Evolutionary conservation across 2,797 vertebrate genomes (phyloP), one percentile per base, ranked within the genome.

Genomic region (Brachyrhaphis roseni): DNA sequence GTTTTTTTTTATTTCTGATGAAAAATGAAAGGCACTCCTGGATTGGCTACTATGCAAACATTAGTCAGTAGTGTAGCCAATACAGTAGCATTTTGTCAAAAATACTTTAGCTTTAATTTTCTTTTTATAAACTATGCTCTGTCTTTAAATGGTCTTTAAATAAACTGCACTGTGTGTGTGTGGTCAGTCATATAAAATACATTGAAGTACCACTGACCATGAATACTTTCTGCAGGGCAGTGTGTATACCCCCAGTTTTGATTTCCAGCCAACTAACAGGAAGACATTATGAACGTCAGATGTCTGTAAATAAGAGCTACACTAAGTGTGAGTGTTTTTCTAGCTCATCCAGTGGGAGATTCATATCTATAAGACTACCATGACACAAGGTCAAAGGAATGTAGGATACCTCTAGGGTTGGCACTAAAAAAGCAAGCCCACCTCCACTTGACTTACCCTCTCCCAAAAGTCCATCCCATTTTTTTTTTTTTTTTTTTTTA

Each of bases 321-420:
- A 28, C 26, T 20, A 2, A 12, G 62, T 53, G 72, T 57, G 78
- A 74, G 2, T 41, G 53, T 75, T 74, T 81, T 81, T 59, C 55
- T 66, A 47, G 46, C 78, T 87, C 76, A 8, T 55, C 15, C 49
- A 55, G 83, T 57, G 41, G 43, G 77, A 81, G 45, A 79, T 87
- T 84, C 72, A 79, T 83, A 76, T 87, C 89, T 82, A 86, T 87
- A 91, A 88, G 85, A 75, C 89, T 82, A 86, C 90, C 77, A 92
- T 96, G 96, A 95, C 92, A 94, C 95, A 93, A 92, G 90, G 82
- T 88, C 94, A 93, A 92, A 93, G 91, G 94, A 93, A 94, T 94
- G 94, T 91, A 91, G 94, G 94, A 92, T 95, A 97, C 96, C 96
- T 94, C 81, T 87, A 90, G 92, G 84, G 88, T 78, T n/a, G 70